phyloP scores from a whole-genome alignment of 2,797 vertebrate species.

The Sebastolobus alascanus region DNA sequence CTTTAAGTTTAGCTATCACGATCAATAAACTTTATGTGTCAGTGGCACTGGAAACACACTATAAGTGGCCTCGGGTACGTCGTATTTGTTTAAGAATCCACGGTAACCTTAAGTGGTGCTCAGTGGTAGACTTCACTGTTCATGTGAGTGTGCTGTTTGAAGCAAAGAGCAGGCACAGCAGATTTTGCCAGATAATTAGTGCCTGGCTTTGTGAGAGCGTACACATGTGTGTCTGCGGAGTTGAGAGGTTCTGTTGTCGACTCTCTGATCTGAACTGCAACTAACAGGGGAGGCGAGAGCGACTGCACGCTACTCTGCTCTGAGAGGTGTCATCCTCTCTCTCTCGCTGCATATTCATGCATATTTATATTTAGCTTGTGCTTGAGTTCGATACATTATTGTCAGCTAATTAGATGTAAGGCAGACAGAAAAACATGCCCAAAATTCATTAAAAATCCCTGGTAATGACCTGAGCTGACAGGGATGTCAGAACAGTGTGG shows the following conservation, averaged over 20 bases:
- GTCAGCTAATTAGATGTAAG: slow-evolving; percentile 99
- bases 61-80: slow-evolving; percentile 63
- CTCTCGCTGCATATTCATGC: slow-evolving; percentile 94
- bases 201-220: slow-evolving; percentile 67
- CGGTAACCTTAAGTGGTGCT: slow-evolving; percentile 54
- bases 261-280: slow-evolving; percentile 86
- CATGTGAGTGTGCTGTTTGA: slow-evolving; percentile 69
- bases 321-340: slow-evolving; percentile 88
- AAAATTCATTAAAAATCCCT: slow-evolving; percentile 95
- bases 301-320: slow-evolving; percentile 79
- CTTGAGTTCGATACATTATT: slow-evolving; percentile 97
- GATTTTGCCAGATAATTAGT: slow-evolving; percentile 82
- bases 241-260: slow-evolving; percentile 79
- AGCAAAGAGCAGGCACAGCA: slow-evolving; percentile 69
- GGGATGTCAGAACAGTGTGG: slow-evolving; percentile 94
- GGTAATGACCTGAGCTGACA: slow-evolving; percentile 99
- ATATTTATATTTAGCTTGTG: slow-evolving; percentile 99
- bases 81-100: slow-evolving; percentile 70
- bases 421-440: slow-evolving; percentile 93
- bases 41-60: slow-evolving; percentile 40
- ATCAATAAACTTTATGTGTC: slow-evolving; percentile 68
- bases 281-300: slow-evolving; percentile 77
- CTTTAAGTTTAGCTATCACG: slow-evolving; percentile 59
- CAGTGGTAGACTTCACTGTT: slow-evolving; percentile 59
- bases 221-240: slow-evolving; percentile 66